These are phyloP conservation scores for Solea solea DNA, from an alignment of 2,113 vertebrate genomes.

Conservation along the genomic window DNA sequence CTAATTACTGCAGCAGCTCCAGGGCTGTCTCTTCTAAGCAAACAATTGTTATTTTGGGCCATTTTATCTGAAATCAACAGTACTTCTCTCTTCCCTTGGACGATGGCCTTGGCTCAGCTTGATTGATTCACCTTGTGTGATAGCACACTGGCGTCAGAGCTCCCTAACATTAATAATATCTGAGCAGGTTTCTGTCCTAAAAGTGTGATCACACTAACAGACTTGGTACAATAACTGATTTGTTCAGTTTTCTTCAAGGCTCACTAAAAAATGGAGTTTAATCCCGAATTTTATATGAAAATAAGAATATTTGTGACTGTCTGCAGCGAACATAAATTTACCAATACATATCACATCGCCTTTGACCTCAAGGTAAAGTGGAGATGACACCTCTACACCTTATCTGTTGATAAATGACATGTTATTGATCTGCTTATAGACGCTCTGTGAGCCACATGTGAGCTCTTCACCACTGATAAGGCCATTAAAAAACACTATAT, in stretches of 20 bases:
- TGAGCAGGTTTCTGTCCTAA: not conserved
- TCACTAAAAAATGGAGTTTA: too few relatives aligned
- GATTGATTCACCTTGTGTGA: constrained; percentile 1
- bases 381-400: constrained; percentile 25
- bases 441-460: constrained; percentile 30
- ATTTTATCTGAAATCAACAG: not conserved
- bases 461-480: constrained; percentile 40
- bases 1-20: not conserved
- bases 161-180: not conserved
- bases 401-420: constrained; percentile 50
- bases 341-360: not conserved
- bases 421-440: constrained; percentile 53
- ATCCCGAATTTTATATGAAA: too few relatives aligned
- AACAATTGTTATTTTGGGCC: constrained; percentile 3
- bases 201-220: not conserved
- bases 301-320: not conserved
- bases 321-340: too few relatives aligned
- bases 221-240: not conserved
- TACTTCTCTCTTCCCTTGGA: not conserved
- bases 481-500: constrained; percentile 60
- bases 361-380: constrained; percentile 29
- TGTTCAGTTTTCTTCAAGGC: not conserved
- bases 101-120: not conserved
- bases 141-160: not conserved
- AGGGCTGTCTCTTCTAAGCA: not conserved